phyloP scores from a whole-genome alignment of 2,797 vertebrate genomes.

The Emydoidea blandingii region DNA sequence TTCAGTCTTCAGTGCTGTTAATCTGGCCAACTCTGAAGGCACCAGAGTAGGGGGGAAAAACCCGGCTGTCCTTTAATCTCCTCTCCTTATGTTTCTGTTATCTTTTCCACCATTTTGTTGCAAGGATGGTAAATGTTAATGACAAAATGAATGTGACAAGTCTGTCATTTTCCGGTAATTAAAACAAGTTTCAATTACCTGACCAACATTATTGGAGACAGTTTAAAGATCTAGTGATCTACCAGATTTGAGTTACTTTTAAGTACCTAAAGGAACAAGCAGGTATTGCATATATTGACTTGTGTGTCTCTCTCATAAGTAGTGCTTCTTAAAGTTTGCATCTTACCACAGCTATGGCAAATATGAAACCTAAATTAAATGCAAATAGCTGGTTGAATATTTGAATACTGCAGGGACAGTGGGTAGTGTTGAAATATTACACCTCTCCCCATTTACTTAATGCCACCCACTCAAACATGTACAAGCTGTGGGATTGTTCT shows the following conservation, averaged over 20 bases:
- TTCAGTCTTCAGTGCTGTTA: not conserved
- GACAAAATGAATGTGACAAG: not conserved
- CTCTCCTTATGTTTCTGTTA: not conserved
- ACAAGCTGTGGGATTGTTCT: not conserved
- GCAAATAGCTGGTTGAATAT: not conserved
- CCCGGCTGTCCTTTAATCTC: not conserved
- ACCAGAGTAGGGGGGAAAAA: not conserved
- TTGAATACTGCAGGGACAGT: not conserved
- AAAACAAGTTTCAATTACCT: not conserved
- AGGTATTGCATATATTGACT: not conserved
- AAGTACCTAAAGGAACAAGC: not conserved
- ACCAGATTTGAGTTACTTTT: not conserved
- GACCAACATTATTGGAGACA: not conserved
- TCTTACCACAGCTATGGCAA: not conserved
- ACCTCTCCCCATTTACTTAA: not conserved
- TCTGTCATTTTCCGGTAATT: slow-evolving; percentile 4
- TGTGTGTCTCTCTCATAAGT: not conserved
- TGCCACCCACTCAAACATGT: not conserved
- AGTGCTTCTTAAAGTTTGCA: not conserved
- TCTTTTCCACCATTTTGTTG: not conserved
- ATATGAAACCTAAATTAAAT: not conserved
- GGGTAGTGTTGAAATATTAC: not conserved
- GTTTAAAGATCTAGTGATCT: not conserved
- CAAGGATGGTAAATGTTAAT: not conserved
- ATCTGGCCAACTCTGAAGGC: not conserved